Conservation (phyloP, 2,113 vertebrate genomes). For the Hyla sarda region DNA sequence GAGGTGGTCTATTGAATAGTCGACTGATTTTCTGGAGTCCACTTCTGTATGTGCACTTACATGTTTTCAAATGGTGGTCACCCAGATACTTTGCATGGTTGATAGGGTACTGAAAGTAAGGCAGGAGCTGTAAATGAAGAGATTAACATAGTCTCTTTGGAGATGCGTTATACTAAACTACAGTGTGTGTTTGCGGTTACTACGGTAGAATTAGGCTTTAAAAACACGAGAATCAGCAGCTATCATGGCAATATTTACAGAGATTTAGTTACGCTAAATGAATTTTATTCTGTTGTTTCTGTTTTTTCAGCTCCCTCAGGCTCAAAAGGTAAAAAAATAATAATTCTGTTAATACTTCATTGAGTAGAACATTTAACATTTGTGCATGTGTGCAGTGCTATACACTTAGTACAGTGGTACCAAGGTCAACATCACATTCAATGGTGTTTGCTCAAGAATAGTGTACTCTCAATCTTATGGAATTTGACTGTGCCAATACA, state of each 20-base stretch:
- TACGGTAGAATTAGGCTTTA: background rate
- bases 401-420: conserved; percentile 63
- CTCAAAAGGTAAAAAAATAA: conserved; percentile 89
- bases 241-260: conserved; percentile 24
- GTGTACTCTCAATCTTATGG: background rate
- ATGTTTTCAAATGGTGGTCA: background rate
- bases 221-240: background rate
- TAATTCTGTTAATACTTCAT: conserved; percentile 70
- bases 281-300: conserved; percentile 71
- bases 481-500: conserved; percentile 20
- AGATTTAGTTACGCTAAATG: conserved; percentile 67
- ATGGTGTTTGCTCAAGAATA: conserved; percentile 26
- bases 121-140: background rate
- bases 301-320: conserved; percentile 92
- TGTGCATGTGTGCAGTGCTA: conserved; percentile 68
- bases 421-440: conserved; percentile 69
- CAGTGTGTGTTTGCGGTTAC: background rate
- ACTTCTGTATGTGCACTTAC: background rate
- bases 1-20: background rate
- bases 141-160: background rate
- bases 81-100: background rate
- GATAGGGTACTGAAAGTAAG: background rate
- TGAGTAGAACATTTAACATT: conserved; percentile 67
- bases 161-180: background rate
- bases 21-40: background rate